Conservation (phyloP, 2,797 vertebrate genomes). For the Orestias chungarensis region DNA sequence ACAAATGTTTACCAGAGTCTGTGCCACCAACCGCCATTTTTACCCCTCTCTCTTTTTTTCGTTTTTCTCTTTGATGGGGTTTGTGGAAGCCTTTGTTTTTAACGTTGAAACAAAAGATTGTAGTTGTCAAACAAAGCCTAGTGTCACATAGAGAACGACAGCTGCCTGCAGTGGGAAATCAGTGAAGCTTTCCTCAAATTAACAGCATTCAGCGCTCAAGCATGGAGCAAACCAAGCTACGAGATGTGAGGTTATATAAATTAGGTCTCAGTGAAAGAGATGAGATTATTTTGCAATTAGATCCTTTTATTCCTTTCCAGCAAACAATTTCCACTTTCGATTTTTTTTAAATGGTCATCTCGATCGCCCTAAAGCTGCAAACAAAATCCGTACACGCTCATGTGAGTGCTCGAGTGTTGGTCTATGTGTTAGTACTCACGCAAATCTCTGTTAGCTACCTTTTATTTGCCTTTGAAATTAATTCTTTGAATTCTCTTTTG, state of each 20-base stretch:
- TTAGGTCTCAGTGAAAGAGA: constrained; percentile 55
- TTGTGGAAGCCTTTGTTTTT: constrained; percentile 54
- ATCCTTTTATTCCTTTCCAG: constrained; percentile 27
- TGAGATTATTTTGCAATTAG: constrained; percentile 50
- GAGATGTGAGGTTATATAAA: constrained; percentile 61
- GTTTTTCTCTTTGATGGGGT: constrained; percentile 13
- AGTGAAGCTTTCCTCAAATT: constrained; percentile 76
- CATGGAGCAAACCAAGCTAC: constrained; percentile 67
- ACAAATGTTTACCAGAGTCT: constrained; percentile 39
- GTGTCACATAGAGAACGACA: constrained; percentile 73
- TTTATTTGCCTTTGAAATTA: constrained; percentile 19
- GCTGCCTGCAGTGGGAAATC: constrained; percentile 79
- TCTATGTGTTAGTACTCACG: constrained; percentile 32
- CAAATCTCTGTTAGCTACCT: constrained; percentile 11
- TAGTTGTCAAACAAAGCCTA: constrained; percentile 75
- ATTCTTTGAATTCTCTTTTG: constrained; percentile 44
- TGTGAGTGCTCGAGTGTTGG: constrained; percentile 20
- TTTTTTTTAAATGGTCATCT: constrained; percentile 27
- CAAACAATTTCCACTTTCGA: constrained; percentile 29
- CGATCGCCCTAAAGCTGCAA: constrained; percentile 26
- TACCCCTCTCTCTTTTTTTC: constrained; percentile 45
- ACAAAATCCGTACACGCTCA: constrained; percentile 24
- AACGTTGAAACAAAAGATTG: constrained; percentile 72
- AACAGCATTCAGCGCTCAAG: constrained; percentile 76
- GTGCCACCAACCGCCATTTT: constrained; percentile 9